Percentiles rank a stretch among this genome's conserved stretches.
Evolutionary conservation across 2,888 invertebrate species (phyloP).

Genomic region (Poecilobothrus nobilitatus): DNA sequence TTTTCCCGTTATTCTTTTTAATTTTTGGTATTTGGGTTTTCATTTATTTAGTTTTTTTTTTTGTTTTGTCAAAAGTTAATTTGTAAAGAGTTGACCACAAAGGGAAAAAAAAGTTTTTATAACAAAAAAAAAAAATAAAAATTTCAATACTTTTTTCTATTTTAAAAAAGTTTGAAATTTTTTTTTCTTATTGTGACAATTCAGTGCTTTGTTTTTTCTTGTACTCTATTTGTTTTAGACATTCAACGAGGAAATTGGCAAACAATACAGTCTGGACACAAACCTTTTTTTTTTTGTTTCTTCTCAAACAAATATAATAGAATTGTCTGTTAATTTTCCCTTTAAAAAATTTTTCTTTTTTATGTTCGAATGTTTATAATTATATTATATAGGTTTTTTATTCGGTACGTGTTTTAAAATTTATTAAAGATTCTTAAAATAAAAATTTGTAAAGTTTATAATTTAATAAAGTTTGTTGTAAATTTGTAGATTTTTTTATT

Average conservation of each 20-base stretch:
- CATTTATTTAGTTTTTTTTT: too few relatives aligned
- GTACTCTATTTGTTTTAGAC: neutral
- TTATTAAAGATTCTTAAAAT: too few relatives aligned
- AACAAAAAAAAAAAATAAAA: neutral
- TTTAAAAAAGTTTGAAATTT: neutral
- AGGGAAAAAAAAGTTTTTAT: neutral
- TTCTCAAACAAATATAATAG: too few relatives aligned
- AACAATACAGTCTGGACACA: conserved; percentile 1
- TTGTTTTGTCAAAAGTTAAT: neutral
- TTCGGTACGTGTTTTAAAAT: too few relatives aligned
- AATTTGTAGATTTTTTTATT: too few relatives aligned
- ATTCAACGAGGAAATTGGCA: neutral
- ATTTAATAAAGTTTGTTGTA: too few relatives aligned
- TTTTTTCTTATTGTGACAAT: neutral
- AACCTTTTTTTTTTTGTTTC: neutral
- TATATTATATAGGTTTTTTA: too few relatives aligned
- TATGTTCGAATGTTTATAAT: too few relatives aligned
- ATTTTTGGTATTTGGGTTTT: too few relatives aligned
- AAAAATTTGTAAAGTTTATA: too few relatives aligned
- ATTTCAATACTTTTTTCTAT: neutral
- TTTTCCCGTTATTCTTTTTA: neutral
- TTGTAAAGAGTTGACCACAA: conserved; percentile 6
- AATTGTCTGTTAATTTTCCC: too few relatives aligned
- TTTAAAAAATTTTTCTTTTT: too few relatives aligned
- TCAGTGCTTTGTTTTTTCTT: neutral